phyloP scores from a whole-genome alignment of 2,888 invertebrate genomes.

The Nymphalis c-album region DNA sequence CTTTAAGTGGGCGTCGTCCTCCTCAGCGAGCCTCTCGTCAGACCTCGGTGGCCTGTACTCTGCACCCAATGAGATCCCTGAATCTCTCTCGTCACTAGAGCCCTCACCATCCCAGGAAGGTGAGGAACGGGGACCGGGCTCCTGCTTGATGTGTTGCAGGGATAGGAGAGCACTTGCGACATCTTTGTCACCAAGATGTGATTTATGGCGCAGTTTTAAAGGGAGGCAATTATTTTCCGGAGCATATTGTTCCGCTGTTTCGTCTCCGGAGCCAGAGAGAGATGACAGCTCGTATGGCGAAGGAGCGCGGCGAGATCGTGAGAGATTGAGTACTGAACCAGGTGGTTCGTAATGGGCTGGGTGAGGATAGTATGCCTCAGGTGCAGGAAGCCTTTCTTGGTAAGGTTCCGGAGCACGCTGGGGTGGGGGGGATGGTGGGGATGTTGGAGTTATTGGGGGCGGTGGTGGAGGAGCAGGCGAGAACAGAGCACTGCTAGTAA shows the following conservation, averaged over 20 bases:
- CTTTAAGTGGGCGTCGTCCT: constrained; percentile 88
- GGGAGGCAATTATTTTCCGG: constrained; percentile 90
- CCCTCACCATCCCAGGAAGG: constrained; percentile 94
- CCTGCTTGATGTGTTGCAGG: constrained; percentile 92
- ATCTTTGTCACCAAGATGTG: constrained; percentile 93
- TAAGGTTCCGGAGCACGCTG: constrained; percentile 79
- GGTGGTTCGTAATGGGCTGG: constrained; percentile 82
- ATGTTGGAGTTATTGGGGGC: constrained; percentile 73
- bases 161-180: constrained; percentile 91
- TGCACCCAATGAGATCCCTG: constrained; percentile 91
- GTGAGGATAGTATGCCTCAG: constrained; percentile 74
- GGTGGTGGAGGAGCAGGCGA: constrained; percentile 81
- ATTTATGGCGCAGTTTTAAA: constrained; percentile 94
- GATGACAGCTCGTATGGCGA: constrained; percentile 92
- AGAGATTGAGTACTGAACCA: constrained; percentile 87
- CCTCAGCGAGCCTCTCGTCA: constrained; percentile 72
- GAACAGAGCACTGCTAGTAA: constrained; percentile 75
- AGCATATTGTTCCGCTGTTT: constrained; percentile 78
- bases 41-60: constrained; percentile 81
- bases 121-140: constrained; percentile 89
- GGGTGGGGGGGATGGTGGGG: constrained; percentile 78
- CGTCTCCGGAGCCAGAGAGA: constrained; percentile 83
- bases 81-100: constrained; percentile 94
- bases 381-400: constrained; percentile 73
- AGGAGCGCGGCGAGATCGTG: constrained; percentile 83